Evolutionary conservation across 2,888 invertebrate species (phyloP), one percentile per base, ranked within the genome.

Genomic region (Netelia melanura): DNA sequence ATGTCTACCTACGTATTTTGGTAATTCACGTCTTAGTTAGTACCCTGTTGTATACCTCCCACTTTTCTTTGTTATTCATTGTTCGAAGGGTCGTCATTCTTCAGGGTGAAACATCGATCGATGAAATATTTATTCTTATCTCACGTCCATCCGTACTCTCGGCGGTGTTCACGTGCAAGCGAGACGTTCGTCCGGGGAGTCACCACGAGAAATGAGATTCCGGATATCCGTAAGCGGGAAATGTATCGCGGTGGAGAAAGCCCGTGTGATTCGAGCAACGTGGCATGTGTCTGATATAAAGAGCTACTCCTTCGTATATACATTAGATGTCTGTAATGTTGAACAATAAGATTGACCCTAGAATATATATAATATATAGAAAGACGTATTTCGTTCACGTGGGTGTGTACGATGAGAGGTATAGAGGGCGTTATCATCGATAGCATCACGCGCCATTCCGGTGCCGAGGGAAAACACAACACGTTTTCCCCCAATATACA

Each of bases 201-300:
- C 84, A 81, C 86, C 87, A 71, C 81, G 88, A 88, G 86, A 88
- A 89, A 90, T 89, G 89, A 88, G 79, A 85, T 83, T 85, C 38
- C 38, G 30, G 38, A 56, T 81, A 64, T 81, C 43, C 65, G 44
- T 64, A 61, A 44, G 17, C 43, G 6, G 43, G 21, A 58, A 3
- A 71, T 54, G 14, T 65, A 65, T 38, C 9, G 65, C 61, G 44
- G n/a, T 70, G 61, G 68, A 54, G 67, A 80, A 77, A 56, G 56
- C 54, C 25, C 21, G 52, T 30, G 54, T 25, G 6, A 38, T 38
- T 30, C 6, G 23, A 14, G 21, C 38, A 21, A 3, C 23, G 58
- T 71, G 76, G 72, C 71, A 80, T 71, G 79, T 68, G 72, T 38
- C 38, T 38, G 38, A 0, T 6, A 6, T 54, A 48, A 48, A 58